Base-by-base conservation (phyloP, 2,113 vertebrate genomes). In the Thunnus thynnus region DNA sequence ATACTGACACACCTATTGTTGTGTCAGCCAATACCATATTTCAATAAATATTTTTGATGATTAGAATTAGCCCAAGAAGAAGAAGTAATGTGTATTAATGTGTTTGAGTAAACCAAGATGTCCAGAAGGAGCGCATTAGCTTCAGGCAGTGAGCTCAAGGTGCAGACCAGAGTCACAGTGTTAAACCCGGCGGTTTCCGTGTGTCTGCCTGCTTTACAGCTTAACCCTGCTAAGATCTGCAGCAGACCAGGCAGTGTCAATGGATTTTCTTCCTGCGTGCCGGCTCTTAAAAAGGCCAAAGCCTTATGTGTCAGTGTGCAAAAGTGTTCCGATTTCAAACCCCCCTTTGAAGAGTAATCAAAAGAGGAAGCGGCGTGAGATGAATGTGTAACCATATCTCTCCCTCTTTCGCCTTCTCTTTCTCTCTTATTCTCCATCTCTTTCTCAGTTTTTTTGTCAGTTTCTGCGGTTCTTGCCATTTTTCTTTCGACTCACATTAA, bases 191-290 rank as follows among this genome's bases (percentile, higher is more conserved):
- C 44, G 12, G 50, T 87, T 90, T 89, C 78, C 74, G 78, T 90
- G 84, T 78, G 88, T 77, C 54, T 74, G 88, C 76, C 88, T 88
- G 91, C 85, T 93, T 90, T 87, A 91, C 78, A 87, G 88, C 88
- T 92, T 94, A 90, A 88, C 89, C 80, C 67, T 51, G 64, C 86
- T 83, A 76, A 93, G 73, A 91, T 89, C 72, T 88, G 79, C 87
- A 83, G 70, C 80, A 86, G 75, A 83, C 64, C 79, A 67, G 76
- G 57, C 81, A 85, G 83, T 83, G 70, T 80, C 60, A 3, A 30
- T 81, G 71, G 75, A 72, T 90, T 89, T 85, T 82, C 72, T 63
- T 82, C 60, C 76, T 87, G 80, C 74, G n/a, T 78, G 84, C 78
- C 54, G 72, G 51, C 81, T 81, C 80, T 84, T 78, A 76, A 74